These are phyloP conservation scores for Drosophila greeni DNA, from an alignment of 2,888 invertebrate genomes.

Conservation along the genomic window DNA sequence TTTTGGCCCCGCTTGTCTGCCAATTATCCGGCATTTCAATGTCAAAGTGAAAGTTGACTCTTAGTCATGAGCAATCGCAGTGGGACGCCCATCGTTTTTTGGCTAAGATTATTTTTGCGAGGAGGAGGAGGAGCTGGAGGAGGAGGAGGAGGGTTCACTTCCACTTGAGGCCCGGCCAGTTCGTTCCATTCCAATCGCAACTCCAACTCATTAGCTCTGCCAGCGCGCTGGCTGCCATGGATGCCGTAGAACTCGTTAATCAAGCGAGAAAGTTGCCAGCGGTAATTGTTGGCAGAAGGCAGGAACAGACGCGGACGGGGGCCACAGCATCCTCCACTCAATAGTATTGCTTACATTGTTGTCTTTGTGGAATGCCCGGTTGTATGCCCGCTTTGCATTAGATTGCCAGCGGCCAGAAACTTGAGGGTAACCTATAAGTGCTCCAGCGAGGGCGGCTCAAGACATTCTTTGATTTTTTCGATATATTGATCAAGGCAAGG, in stretches of 20 bases:
- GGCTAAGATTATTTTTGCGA: slow-evolving; percentile 40
- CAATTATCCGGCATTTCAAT: slow-evolving; percentile 75
- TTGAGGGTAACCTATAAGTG: slow-evolving; percentile 20
- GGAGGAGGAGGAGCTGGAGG: slow-evolving; percentile 34
- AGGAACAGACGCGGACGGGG: slow-evolving; percentile 1
- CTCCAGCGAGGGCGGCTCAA: slow-evolving; percentile 4
- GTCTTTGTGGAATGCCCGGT: slow-evolving; percentile 6
- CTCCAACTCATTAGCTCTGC: slow-evolving; percentile 55
- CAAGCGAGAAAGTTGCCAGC: slow-evolving; percentile 74
- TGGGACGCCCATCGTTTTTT: slow-evolving; percentile 36
- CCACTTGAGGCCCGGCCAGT: slow-evolving; percentile 25
- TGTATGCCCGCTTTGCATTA: slow-evolving; percentile 34
- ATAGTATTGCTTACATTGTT: slow-evolving; percentile 41
- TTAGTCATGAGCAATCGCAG: slow-evolving; percentile 47
- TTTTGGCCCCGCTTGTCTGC: slow-evolving; percentile 39
- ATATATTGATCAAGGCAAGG: neutral
- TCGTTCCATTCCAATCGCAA: slow-evolving; percentile 21
- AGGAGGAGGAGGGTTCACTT: slow-evolving; percentile 50
- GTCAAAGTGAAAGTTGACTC: slow-evolving; percentile 79
- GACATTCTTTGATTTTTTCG: neutral
- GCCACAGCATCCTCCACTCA: slow-evolving; percentile 19
- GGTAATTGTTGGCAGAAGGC: slow-evolving; percentile 22
- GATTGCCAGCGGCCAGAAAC: slow-evolving; percentile 36
- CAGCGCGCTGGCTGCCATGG: slow-evolving; percentile 55
- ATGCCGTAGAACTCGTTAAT: slow-evolving; percentile 73